Base-by-base conservation (phyloP, 2,888 invertebrate species). In the Miltochrista miniata region DNA sequence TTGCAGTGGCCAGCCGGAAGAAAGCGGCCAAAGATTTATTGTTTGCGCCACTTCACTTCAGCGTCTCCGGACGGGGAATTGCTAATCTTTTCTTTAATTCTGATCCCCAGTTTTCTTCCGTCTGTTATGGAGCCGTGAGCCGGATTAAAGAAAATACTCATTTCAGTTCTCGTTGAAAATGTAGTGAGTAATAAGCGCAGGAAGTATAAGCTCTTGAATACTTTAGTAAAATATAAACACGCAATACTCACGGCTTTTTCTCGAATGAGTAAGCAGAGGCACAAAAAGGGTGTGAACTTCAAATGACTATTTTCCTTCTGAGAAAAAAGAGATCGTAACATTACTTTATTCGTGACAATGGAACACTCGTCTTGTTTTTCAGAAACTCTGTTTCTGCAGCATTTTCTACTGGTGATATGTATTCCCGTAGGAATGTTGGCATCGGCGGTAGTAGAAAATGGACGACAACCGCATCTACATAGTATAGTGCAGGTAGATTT, bases 21-120 rank as follows among this genome's bases (percentile, higher is more conserved):
- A 81, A 78, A 85, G 80, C 78, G 73, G 52, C 77, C 68, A 72
- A 85, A 88, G 87, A 89, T 89, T 89, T 88, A 89, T 88, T 47
- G 81, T 82, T 79, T 70, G 76, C 74, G 75, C 76, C 79, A 70
- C 71, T 74, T 81, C 81, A 81, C 81, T 82, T 64, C 69, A 70
- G 68, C 78, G 70, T 72, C 74, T 78, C 73, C 71, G 74, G 76
- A 71, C 76, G 77, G 78, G 63, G 80, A 79, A 82, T 82, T 82
- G 78, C 83, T 85, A 85, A 85, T 85, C 83, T 85, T 85, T 85
- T 83, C 84, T 86, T 84, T 83, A 86, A 85, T 83, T 85, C 83
- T 82, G 84, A 85, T 84, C 81, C 85, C 76, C 81, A 82, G 83
- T 83, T 86, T 82, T 81, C 81, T 80, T 79, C 74, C 73, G 72